phyloP scores from a whole-genome alignment of 2,797 vertebrate genomes.

The Bradypus variegatus region DNA sequence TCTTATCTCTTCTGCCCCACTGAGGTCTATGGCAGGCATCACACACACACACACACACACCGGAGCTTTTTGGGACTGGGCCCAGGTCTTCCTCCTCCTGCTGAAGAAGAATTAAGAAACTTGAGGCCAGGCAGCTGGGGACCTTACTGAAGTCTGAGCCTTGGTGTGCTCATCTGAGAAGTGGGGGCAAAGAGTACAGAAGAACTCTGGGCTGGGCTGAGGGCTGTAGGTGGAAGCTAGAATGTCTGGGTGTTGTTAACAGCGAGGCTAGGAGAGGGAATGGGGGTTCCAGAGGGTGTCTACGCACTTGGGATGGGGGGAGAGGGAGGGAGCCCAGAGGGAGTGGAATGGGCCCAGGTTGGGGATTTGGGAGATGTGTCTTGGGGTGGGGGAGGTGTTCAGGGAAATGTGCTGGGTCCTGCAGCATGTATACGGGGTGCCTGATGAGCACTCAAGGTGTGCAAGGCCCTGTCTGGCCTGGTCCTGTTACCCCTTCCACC shows the following conservation, averaged over 20 bases:
- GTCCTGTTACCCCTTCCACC: rapidly evolving
- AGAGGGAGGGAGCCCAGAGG: too few relatives aligned
- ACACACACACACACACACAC: too few relatives aligned
- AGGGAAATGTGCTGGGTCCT: rapidly evolving
- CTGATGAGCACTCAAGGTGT: rapidly evolving
- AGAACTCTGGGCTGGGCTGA: not conserved
- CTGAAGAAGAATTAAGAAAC: not conserved
- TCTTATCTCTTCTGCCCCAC: not conserved
- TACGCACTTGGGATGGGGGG: too few relatives aligned
- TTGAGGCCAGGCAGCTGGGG: not conserved
- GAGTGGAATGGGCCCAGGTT: too few relatives aligned
- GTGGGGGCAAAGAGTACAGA: not conserved
- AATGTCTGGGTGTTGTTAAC: not conserved
- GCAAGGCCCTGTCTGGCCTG: not conserved
- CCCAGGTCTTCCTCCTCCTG: not conserved
- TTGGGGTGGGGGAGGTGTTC: not conserved
- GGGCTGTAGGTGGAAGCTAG: not conserved
- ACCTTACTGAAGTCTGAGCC: not conserved
- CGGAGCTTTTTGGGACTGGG: too few relatives aligned
- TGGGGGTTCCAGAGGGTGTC: not conserved
- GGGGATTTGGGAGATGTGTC: too few relatives aligned
- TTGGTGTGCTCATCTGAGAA: not conserved
- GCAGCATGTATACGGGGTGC: not conserved
- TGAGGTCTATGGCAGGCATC: slow-evolving; percentile 68
- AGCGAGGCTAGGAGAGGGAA: not conserved